phyloP scores from a whole-genome alignment of 2,888 invertebrate genomes.

The Podabrus alpinus region DNA sequence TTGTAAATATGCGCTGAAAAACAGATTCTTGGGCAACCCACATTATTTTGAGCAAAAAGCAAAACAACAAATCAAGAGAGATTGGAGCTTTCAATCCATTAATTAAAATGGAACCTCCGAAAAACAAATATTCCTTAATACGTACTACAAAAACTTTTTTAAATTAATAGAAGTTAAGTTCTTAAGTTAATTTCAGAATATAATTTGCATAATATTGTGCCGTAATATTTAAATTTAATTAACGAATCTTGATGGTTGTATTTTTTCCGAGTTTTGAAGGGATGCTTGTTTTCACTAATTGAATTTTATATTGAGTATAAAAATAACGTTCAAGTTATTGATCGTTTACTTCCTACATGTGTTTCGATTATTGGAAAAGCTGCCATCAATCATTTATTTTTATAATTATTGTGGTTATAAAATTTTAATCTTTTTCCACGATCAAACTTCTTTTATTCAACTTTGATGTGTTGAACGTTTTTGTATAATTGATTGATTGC shows the following conservation, averaged over 20 bases:
- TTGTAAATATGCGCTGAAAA: background rate
- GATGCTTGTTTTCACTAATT: background rate
- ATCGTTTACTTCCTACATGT: background rate
- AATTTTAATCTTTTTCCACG: constrained; percentile 1
- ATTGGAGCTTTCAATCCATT: background rate
- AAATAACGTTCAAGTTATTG: background rate
- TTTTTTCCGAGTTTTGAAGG: background rate
- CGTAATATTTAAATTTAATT: background rate
- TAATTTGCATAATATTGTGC: background rate
- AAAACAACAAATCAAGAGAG: background rate
- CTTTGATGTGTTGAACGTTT: background rate
- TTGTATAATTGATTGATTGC: background rate
- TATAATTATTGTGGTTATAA: background rate
- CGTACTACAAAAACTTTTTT: background rate
- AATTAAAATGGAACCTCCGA: background rate
- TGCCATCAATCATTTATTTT: background rate
- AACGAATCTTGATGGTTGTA: background rate
- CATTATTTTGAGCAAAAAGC: background rate
- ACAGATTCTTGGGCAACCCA: background rate
- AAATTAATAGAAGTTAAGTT: background rate
- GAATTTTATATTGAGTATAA: background rate
- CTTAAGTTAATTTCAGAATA: background rate
- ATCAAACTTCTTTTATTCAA: background rate
- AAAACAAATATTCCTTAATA: background rate
- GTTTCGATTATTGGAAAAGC: background rate